Percentiles rank a stretch among this genome's conserved stretches.
phyloP scores from a whole-genome alignment of 2,888 invertebrate species.

The Eudasyphora cyanicolor region DNA sequence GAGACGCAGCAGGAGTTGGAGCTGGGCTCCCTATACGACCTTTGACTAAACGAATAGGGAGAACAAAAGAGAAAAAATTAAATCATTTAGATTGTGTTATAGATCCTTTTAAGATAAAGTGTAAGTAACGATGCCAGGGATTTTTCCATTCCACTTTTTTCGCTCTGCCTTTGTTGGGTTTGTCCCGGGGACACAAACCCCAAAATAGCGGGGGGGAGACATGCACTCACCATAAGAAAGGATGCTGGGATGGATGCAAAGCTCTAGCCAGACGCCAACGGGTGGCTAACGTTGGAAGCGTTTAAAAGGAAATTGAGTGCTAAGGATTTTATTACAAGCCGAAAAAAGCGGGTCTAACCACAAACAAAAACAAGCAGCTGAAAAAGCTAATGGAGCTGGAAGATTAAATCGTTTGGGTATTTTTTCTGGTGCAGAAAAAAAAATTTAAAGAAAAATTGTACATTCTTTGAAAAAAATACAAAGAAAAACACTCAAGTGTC shows the following conservation, averaged over 20 bases:
- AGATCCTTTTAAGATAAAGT: constrained; percentile 75
- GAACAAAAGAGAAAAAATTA: constrained; percentile 76
- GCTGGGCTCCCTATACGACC: not conserved
- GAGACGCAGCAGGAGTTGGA: constrained; percentile 11
- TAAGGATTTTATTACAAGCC: constrained; percentile 56
- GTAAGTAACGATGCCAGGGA: constrained; percentile 67
- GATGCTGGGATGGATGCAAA: constrained; percentile 14
- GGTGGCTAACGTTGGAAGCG: constrained; percentile 44
- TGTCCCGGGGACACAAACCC: not conserved
- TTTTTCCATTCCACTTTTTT: not conserved
- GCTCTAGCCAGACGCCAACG: not conserved
- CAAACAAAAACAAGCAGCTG: constrained; percentile 57
- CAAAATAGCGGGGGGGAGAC: not conserved
- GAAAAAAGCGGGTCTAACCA: constrained; percentile 55
- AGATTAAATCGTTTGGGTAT: constrained; percentile 62
- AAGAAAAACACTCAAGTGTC: constrained; percentile 38
- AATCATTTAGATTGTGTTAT: constrained; percentile 79
- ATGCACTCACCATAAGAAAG: too few relatives aligned
- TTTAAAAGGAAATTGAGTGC: constrained; percentile 62
- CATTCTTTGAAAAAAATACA: not conserved
- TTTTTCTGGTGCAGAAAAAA: constrained; percentile 46
- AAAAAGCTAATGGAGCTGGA: constrained; percentile 65
- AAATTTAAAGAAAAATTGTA: too few relatives aligned
- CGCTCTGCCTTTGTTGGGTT: not conserved
- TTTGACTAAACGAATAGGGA: constrained; percentile 18